These are phyloP conservation scores for Alosa alosa DNA, from an alignment of 2,113 vertebrate genomes.

Conservation along the genomic window DNA sequence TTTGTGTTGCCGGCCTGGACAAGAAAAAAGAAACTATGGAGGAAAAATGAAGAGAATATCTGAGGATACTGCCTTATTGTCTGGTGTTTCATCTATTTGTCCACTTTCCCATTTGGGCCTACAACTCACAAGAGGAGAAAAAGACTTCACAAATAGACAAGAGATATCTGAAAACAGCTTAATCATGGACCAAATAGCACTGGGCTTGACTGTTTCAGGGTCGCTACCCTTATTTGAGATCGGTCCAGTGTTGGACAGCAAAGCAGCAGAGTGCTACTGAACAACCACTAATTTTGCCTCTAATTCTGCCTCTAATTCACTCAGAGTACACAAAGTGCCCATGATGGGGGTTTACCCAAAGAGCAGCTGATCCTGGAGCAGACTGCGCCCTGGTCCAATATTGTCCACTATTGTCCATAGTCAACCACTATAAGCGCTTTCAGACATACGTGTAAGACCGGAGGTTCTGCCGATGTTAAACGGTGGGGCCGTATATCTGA, in stretches of 20 bases:
- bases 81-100: background rate
- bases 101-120: background rate
- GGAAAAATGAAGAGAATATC: background rate
- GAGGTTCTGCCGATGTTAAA: too few relatives aligned
- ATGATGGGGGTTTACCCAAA: slow-evolving; percentile 26
- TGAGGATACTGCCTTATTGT: background rate
- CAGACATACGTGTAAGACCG: too few relatives aligned
- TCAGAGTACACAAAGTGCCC: slow-evolving; percentile 29
- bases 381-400: background rate
- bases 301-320: slow-evolving; percentile 28
- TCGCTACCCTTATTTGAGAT: slow-evolving; percentile 26
- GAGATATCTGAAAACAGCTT: background rate
- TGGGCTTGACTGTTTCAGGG: background rate
- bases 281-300: background rate
- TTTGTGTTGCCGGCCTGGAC: background rate
- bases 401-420: background rate
- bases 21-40: background rate
- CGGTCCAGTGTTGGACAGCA: background rate
- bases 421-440: background rate
- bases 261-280: background rate
- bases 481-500: too few relatives aligned
- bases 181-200: slow-evolving; percentile 5
- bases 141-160: background rate
- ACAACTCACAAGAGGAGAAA: background rate
- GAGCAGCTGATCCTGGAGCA: slow-evolving; percentile 16